Conservation (phyloP, 1,140 invertebrate genomes). For the Octopus sinensis region DNA sequence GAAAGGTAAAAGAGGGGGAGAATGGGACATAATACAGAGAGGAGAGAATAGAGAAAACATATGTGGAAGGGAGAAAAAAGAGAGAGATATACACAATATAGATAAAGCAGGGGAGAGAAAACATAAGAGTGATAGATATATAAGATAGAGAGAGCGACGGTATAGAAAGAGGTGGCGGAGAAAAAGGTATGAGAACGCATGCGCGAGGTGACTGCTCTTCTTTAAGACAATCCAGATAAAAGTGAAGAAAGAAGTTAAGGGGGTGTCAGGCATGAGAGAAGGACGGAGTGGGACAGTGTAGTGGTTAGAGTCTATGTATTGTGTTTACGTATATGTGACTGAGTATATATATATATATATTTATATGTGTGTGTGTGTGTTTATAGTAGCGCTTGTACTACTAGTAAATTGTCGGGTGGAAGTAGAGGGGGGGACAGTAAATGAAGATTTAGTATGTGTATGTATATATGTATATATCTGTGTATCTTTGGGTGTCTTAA, state of each 20-base stretch:
- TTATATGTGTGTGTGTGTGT: neutral
- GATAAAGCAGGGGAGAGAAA: neutral
- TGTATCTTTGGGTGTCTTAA: no score
- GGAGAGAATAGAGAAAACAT: neutral
- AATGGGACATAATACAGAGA: neutral
- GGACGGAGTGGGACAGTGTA: neutral
- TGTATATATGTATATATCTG: no score
- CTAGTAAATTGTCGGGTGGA: no score
- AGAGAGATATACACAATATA: neutral
- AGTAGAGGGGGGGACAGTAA: no score
- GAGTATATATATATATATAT: neutral
- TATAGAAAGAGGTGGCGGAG: neutral
- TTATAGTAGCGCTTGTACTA: neutral
- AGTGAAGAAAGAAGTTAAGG: neutral
- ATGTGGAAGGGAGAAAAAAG: neutral
- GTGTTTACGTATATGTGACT: neutral
- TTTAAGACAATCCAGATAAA: neutral
- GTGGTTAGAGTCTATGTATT: neutral
- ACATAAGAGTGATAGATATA: neutral
- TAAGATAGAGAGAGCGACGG: neutral
- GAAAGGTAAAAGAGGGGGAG: neutral
- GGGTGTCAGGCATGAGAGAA: neutral
- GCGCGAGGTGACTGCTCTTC: neutral
- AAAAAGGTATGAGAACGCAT: neutral
- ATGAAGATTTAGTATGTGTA: no score